Evolutionary conservation across 2,888 invertebrate species (phyloP).

Genomic region (Sminthurinus aureus): DNA sequence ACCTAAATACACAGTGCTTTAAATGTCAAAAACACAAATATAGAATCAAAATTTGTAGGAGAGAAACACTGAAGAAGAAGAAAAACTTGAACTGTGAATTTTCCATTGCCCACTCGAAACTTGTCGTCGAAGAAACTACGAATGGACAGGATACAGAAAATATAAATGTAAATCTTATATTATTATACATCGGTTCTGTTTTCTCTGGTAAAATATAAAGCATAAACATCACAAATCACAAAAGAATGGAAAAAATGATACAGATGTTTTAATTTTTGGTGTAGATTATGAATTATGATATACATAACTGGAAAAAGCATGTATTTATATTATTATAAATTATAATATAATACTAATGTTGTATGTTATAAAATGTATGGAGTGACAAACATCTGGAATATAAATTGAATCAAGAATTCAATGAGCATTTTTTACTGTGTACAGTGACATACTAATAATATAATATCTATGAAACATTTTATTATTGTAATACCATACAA

Average conservation of each 20-base stretch:
- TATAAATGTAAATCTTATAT: not conserved
- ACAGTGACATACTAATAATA: constrained; percentile 6
- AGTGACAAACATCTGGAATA: too few relatives aligned
- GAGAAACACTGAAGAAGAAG: not conserved
- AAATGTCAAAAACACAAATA: not conserved
- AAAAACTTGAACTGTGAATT: not conserved
- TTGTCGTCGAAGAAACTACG: not conserved
- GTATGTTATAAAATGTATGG: too few relatives aligned
- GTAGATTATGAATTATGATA: too few relatives aligned
- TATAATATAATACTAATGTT: too few relatives aligned
- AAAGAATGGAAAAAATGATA: not conserved
- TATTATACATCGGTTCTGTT: not conserved
- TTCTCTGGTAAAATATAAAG: not conserved
- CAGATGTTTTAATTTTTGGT: not conserved
- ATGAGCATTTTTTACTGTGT: not conserved
- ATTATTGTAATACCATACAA: too few relatives aligned
- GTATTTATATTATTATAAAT: too few relatives aligned
- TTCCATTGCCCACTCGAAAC: not conserved
- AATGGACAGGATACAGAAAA: not conserved
- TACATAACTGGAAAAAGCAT: too few relatives aligned
- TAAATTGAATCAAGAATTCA: too few relatives aligned
- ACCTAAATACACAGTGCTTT: not conserved
- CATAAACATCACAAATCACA: too few relatives aligned
- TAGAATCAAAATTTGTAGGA: not conserved
- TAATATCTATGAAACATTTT: not conserved